Percentiles rank a stretch among this genome's conserved stretches.
Conservation (phyloP, 2,888 invertebrate species). For the Pogonocherus hispidulus region DNA sequence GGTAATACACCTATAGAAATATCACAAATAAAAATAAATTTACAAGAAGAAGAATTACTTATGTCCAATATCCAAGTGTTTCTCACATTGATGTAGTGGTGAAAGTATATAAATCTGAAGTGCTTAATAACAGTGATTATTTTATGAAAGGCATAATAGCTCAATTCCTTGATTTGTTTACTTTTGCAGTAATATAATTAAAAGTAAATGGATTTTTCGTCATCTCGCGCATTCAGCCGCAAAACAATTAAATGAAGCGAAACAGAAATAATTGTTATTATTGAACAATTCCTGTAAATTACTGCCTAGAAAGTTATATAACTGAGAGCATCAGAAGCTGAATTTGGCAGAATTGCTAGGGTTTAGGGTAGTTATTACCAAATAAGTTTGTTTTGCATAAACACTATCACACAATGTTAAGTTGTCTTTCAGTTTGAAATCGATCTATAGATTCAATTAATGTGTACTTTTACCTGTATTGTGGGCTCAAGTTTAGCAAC, state of each 20-base stretch:
- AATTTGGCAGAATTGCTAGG: no score
- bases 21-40: no score
- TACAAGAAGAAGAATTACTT: neutral
- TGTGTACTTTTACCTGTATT: no score
- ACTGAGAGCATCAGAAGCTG: no score
- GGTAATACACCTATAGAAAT: no score
- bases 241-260: slow-evolving; percentile 1
- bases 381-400: no score
- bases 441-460: no score
- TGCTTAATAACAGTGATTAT: neutral
- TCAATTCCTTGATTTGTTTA: neutral
- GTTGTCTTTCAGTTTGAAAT: no score
- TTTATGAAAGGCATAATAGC: neutral
- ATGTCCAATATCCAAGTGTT: neutral
- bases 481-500: no score
- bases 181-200: neutral
- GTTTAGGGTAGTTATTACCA: no score
- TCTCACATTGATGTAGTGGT: neutral
- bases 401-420: no score
- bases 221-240: neutral
- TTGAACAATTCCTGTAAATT: neutral
- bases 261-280: slow-evolving; percentile 3
- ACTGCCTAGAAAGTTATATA: no score
- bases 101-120: neutral
- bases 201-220: slow-evolving; percentile 1